Evolutionary conservation across 2,113 vertebrate genomes (phyloP).

Genomic region (Ailuropoda melanoleuca): DNA sequence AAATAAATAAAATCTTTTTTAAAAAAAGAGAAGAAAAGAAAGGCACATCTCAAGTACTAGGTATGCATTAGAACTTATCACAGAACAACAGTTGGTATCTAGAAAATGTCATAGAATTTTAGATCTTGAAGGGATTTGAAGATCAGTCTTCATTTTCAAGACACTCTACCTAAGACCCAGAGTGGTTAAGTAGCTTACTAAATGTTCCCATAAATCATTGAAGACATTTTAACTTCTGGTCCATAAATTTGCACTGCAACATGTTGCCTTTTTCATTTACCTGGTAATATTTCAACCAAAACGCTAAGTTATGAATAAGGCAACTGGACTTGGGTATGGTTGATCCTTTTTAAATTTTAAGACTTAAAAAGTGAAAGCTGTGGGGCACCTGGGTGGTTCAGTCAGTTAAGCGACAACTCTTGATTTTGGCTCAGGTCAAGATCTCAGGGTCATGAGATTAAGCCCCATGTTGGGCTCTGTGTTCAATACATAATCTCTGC

Average conservation of each 20-base stretch:
- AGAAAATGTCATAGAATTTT: neutral
- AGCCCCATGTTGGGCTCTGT: neutral
- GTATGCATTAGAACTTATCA: neutral
- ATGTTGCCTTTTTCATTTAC: neutral
- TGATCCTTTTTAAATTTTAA: constrained; percentile 13
- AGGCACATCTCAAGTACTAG: neutral
- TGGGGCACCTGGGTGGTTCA: neutral
- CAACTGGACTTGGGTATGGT: neutral
- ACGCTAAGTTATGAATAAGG: neutral
- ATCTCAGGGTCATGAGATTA: neutral
- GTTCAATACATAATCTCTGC: neutral
- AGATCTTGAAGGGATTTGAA: neutral
- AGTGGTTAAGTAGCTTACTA: neutral
- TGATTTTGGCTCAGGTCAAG: neutral
- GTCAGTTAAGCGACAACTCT: neutral
- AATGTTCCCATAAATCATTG: neutral
- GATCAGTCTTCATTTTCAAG: neutral
- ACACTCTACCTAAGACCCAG: neutral
- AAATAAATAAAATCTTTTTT: too few relatives aligned
- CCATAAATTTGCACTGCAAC: neutral
- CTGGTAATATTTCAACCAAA: neutral
- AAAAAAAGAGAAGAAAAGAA: too few relatives aligned
- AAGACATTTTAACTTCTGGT: neutral
- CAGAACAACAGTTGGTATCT: neutral
- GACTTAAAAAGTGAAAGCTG: neutral